Percentiles rank a stretch among this genome's conserved stretches.
Conservation (phyloP, 2,113 vertebrate species). For the Myotis yumanensis region DNA sequence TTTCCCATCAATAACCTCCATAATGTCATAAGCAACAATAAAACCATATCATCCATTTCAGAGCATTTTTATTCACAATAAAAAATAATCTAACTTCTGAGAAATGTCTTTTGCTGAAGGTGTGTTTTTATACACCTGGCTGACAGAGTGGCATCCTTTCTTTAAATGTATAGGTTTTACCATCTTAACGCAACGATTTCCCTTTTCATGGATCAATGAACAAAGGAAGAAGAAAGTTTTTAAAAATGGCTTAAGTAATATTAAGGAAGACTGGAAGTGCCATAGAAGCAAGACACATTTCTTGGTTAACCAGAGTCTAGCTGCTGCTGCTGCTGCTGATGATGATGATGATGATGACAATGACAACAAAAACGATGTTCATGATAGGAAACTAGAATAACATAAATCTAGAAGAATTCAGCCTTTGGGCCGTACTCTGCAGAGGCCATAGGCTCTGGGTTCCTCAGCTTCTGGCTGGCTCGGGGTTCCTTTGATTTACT, state of each 20-base stretch:
- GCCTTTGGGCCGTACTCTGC: not conserved
- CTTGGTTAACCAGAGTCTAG: not conserved
- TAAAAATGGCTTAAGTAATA: not conserved
- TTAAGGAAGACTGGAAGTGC: not conserved
- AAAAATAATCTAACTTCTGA: conserved; percentile 38
- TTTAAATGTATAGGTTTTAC: not conserved
- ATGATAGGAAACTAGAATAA: not conserved
- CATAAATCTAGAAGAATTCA: not conserved
- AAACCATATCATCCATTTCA: conserved; percentile 40
- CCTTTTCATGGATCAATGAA: not conserved
- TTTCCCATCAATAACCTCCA: not conserved
- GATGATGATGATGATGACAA: not conserved
- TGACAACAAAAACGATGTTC: not conserved
- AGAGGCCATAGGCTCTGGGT: not conserved
- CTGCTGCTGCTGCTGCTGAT: not conserved
- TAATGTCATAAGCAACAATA: conserved; percentile 32
- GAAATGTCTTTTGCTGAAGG: conserved; percentile 49
- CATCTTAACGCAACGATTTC: conserved; percentile 36
- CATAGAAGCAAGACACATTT: not conserved
- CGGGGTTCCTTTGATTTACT: conserved; percentile 58
- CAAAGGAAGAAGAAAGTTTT: not conserved
- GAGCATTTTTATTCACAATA: conserved; percentile 38
- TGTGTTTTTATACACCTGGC: not conserved
- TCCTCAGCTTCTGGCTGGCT: conserved; percentile 30
- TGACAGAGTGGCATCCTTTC: not conserved